Percentiles rank a stretch among this genome's conserved stretches.
Evolutionary conservation across 2,888 invertebrate genomes (phyloP).

Genomic region (Heteromurus nitidus): DNA sequence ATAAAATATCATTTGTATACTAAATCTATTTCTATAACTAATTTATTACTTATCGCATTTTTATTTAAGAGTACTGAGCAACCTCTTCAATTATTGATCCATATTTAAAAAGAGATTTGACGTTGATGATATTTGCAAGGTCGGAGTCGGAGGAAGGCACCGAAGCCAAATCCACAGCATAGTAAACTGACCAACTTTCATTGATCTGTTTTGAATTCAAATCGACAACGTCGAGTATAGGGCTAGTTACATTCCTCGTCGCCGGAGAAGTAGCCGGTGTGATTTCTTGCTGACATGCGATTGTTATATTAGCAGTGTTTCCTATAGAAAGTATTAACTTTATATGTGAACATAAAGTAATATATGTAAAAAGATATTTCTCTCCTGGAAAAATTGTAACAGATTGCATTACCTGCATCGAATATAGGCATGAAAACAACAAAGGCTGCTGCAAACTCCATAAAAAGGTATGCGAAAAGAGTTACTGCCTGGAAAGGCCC

Average conservation of each 20-base stretch:
- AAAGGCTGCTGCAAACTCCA: conserved; percentile 69
- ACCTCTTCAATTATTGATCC: conserved; percentile 55
- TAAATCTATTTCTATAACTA: not conserved
- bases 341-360: not conserved
- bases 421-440: conserved; percentile 68
- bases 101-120: conserved; percentile 24
- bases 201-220: not conserved
- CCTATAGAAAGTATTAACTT: not conserved
- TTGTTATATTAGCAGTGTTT: not conserved
- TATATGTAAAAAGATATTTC: not conserved
- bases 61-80: not conserved
- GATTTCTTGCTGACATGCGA: too few relatives aligned
- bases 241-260: not conserved
- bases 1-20: not conserved
- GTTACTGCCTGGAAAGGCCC: conserved; percentile 63
- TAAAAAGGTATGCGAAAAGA: conserved; percentile 53
- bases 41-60: not conserved
- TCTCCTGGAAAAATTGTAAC: not conserved
- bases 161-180: too few relatives aligned
- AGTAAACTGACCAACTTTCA: too few relatives aligned
- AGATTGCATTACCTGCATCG: conserved; percentile 53
- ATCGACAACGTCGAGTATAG: not conserved
- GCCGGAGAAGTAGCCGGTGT: not conserved
- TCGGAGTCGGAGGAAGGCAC: not conserved
- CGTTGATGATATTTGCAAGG: not conserved